Percentiles rank a stretch among this genome's conserved stretches.
phyloP scores from a whole-genome alignment of 2,797 vertebrate genomes.

The Anisognathus igniventris region DNA sequence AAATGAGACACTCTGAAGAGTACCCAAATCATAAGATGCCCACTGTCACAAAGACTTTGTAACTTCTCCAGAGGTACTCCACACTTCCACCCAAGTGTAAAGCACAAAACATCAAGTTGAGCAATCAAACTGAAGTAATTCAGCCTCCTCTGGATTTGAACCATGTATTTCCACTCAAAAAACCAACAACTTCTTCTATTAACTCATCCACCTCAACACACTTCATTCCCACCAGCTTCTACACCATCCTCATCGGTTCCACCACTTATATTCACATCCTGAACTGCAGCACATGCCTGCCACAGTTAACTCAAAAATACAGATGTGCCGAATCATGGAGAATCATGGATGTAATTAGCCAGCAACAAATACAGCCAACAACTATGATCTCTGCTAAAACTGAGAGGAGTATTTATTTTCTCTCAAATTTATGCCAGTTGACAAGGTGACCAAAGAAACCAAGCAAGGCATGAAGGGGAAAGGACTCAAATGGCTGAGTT shows the following conservation, averaged over 20 bases:
- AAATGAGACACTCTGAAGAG: background rate
- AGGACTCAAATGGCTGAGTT: background rate
- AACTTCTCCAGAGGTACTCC: background rate
- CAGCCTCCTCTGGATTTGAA: background rate
- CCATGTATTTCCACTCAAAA: background rate
- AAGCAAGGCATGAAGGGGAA: background rate
- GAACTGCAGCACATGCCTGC: background rate
- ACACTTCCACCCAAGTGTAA: background rate
- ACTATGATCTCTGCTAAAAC: background rate
- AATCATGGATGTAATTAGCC: fast-evolving
- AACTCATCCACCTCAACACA: background rate
- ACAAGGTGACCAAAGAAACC: background rate
- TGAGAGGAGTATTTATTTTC: background rate
- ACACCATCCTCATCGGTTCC: fast-evolving
- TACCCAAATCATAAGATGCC: fast-evolving
- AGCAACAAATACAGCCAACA: background rate
- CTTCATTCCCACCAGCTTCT: background rate
- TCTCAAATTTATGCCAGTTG: fast-evolving
- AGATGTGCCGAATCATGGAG: no score
- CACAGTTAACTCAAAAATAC: background rate
- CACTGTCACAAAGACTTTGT: fast-evolving
- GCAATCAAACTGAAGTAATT: background rate
- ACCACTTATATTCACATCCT: fast-evolving
- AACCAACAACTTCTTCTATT: background rate
- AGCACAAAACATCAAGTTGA: background rate